Conservation (phyloP, 2,888 invertebrate genomes). For the Dorcus hopei region DNA sequence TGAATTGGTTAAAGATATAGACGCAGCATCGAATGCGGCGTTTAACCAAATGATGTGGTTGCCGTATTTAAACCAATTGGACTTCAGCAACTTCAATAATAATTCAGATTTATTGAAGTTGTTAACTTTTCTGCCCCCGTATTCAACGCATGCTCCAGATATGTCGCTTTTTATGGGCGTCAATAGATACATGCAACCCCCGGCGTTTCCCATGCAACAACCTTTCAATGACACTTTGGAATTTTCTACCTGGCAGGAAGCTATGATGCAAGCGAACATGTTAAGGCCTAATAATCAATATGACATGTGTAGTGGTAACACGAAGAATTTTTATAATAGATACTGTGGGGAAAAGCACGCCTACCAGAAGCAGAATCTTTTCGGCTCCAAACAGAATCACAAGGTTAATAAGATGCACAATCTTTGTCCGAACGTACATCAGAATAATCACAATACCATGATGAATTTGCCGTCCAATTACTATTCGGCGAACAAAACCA, state of each 20-base stretch:
- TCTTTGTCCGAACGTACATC: conserved; percentile 2
- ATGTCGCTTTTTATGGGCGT: conserved; percentile 53
- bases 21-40: conserved; percentile 66
- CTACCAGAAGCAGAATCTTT: conserved; percentile 11
- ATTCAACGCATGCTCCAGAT: conserved; percentile 44
- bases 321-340: conserved; percentile 25
- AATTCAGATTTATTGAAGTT: conserved; percentile 52
- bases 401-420: conserved; percentile 22
- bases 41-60: conserved; percentile 74
- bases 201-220: conserved; percentile 23
- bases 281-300: conserved; percentile 38
- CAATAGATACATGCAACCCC: conserved; percentile 40
- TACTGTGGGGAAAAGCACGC: conserved; percentile 24
- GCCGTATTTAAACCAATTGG: conserved; percentile 64
- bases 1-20: conserved; percentile 61
- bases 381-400: conserved; percentile 27
- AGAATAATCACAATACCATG: conserved; percentile 25
- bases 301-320: conserved; percentile 29
- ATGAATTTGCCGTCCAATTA: conserved; percentile 34
- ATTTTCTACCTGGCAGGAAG: conserved; percentile 69
- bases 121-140: conserved; percentile 42
- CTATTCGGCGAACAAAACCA: conserved; percentile 29
- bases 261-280: conserved; percentile 51
- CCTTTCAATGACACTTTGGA: conserved; percentile 56
- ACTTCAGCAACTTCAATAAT: conserved; percentile 53